Base-by-base conservation (phyloP, 2,888 invertebrate genomes). In the Hecatera dysodea region DNA sequence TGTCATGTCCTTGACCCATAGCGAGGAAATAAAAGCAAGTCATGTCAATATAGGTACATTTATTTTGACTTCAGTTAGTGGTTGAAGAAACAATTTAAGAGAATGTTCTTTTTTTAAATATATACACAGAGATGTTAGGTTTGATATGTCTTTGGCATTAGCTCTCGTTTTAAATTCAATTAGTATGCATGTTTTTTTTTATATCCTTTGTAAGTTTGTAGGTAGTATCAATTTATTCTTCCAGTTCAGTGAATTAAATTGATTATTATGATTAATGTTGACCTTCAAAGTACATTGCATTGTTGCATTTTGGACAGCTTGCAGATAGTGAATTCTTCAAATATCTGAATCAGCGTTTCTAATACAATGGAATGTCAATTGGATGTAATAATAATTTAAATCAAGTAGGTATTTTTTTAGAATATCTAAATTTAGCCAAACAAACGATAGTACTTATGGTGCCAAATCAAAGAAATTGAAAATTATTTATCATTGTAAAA, bases 1-100 rank as follows among this genome's bases (percentile, higher is more conserved):
- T 27, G 44, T 27, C 59, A 53, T 1, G 50, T 72, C 67, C 77
- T 78, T 78, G 75, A 78, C 75, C 78, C 44, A 70, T 33, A 46
- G 57, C n/a, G 0, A 53, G 11, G 17, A 11, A 70, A 52, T 53
- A 61, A 60, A 67, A 60, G 78, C 78, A 64, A 75, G 67, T 77
- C 50, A 67, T 72, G 22, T n/a, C n/a, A n/a, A n/a, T n/a, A 6
- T 11, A 17, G 15, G 59, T 67, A 50, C 11, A 42, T 57, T 42
- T 55, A 29, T 50, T 33, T 12, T 63, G n/a, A n/a, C 39, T 59
- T 15, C 42, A n/a, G 15, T 48, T 36, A 11, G 1, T 24, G 5
- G 36, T 2, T 1, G 2, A 56, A 36, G 6, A 19, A 36, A 56
- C 17, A 55, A 12, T 55, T n/a, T 12, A 36, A 11, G 36, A 0